Percentiles rank a stretch among this genome's conserved stretches.
phyloP scores from a whole-genome alignment of 1,140 invertebrate species.

The Trichonephila clavipes region DNA sequence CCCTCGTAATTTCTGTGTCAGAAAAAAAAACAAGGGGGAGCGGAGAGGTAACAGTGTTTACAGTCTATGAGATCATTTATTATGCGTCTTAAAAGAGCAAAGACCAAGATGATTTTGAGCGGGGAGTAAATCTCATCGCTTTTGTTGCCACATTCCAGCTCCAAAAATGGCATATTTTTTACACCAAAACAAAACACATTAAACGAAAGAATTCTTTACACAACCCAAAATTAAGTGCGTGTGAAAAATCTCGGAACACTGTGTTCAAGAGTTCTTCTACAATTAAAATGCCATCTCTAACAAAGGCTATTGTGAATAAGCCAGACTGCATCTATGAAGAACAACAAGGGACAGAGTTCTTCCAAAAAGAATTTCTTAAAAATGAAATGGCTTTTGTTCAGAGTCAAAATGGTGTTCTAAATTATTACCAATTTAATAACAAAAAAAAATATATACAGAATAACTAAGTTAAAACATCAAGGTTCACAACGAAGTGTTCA shows the following conservation, averaged over 20 bases:
- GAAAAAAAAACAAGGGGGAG: neutral
- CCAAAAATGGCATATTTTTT: constrained; percentile 5
- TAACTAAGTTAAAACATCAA: neutral
- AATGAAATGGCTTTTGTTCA: constrained; percentile 29
- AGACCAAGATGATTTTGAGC: constrained; percentile 26
- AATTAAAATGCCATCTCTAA: constrained; percentile 60
- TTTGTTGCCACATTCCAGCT: constrained; percentile 30
- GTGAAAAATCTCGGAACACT: constrained; percentile 42
- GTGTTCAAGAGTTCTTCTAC: constrained; percentile 10
- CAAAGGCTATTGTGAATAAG: constrained; percentile 55
- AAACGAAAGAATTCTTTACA: constrained; percentile 55
- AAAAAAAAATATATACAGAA: neutral
- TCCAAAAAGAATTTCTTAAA: neutral
- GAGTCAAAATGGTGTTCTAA: constrained; percentile 19
- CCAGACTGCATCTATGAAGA: neutral
- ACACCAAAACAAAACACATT: constrained; percentile 31
- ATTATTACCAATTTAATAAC: constrained; percentile 26
- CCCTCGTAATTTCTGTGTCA: neutral
- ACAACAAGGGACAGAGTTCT: constrained; percentile 10
- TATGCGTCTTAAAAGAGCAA: constrained; percentile 55
- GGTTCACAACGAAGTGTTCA: neutral
- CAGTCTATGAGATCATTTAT: constrained; percentile 48
- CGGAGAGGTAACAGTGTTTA: constrained; percentile 6
- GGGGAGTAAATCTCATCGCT: constrained; percentile 44
- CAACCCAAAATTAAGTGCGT: constrained; percentile 39